Evolutionary conservation across 92 coral and sea anemone genomes (phyloP).

Genomic region (Scolanthus callimorphus): DNA sequence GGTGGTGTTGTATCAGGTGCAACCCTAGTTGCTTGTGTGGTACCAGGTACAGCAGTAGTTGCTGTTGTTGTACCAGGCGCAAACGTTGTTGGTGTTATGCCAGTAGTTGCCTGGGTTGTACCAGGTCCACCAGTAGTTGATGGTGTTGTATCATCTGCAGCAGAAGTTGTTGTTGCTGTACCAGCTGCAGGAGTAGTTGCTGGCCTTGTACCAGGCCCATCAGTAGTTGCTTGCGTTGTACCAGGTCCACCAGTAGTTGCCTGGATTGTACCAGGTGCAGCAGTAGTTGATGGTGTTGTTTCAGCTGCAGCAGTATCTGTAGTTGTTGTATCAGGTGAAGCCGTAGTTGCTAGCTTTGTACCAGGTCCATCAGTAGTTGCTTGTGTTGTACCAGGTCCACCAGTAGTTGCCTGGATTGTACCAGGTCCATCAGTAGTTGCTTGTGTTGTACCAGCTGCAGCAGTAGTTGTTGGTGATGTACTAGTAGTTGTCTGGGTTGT

Average conservation of each 20-base stretch:
- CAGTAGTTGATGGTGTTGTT: not conserved
- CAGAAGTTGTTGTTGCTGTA: conserved; percentile 3
- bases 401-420: not conserved
- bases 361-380: not conserved
- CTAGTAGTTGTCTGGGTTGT: not conserved
- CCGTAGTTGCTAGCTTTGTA: not conserved
- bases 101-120: not conserved
- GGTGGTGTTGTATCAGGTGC: not conserved
- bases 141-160: not conserved
- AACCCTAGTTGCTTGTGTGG: not conserved
- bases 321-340: not conserved
- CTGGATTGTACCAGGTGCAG: not conserved
- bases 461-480: not conserved
- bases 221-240: not conserved
- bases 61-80: not conserved
- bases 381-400: not conserved
- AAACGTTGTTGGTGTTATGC: not conserved
- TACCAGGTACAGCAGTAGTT: not conserved
- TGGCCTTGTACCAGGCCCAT: not conserved
- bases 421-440: not conserved
- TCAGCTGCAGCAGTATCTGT: not conserved
- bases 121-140: conserved; percentile 10
- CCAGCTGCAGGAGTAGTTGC: not conserved
- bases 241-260: not conserved
- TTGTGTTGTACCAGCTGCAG: not conserved